phyloP scores from a whole-genome alignment of 2,113 vertebrate genomes.

The Eulemur macaco region DNA sequence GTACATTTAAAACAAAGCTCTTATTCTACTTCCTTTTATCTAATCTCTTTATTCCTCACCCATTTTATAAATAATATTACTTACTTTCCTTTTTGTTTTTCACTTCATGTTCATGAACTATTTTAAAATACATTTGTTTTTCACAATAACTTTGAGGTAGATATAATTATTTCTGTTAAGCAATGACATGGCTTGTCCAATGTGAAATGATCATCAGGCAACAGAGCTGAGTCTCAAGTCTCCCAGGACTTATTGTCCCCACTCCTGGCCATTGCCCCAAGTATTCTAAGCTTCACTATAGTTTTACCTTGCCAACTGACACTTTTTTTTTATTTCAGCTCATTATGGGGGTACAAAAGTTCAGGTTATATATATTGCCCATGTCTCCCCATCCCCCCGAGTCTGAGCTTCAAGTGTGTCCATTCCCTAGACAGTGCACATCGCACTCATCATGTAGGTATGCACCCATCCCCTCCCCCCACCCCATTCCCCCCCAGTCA shows the following conservation, averaged over 20 bases:
- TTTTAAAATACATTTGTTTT: not conserved
- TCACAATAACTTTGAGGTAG: not conserved
- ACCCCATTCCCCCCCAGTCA: too few species aligned
- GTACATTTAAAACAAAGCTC: not conserved
- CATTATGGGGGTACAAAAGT: too few species aligned
- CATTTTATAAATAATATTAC: conserved; percentile 34
- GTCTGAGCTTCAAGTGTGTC: too few species aligned
- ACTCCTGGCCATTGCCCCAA: not conserved
- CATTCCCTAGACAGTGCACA: too few species aligned
- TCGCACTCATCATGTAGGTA: too few species aligned
- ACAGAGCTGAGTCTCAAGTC: not conserved
- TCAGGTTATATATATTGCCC: too few species aligned
- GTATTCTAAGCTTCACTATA: conserved; percentile 14
- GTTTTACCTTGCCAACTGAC: conserved; percentile 13
- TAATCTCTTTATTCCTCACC: not conserved
- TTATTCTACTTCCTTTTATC: not conserved
- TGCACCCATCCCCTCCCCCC: too few species aligned
- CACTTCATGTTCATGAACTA: not conserved
- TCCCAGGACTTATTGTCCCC: not conserved
- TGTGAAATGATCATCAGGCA: not conserved
- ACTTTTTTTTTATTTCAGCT: not conserved
- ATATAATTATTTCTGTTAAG: conserved; percentile 4
- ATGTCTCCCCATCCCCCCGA: too few species aligned
- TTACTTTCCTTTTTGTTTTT: not conserved
- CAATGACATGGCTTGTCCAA: not conserved